Percentiles rank a stretch among this genome's conserved stretches.
Evolutionary conservation across 2,888 invertebrate genomes (phyloP).

Genomic region (Metallyticus violacea): DNA sequence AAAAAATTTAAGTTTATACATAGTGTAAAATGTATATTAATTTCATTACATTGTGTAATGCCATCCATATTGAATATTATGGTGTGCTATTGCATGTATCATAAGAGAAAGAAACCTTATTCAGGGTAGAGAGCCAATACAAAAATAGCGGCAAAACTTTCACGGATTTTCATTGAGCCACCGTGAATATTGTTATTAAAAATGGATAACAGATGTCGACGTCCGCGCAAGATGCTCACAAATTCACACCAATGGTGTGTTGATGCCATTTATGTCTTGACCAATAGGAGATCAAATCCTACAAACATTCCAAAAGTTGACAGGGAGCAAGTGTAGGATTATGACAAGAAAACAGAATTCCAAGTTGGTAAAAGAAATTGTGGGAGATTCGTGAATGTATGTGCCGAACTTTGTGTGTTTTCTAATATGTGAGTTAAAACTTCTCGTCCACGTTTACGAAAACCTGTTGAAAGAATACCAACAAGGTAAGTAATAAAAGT

Average conservation of each 20-base stretch:
- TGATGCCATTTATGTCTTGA: slow-evolving; percentile 16
- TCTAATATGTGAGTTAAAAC: background rate
- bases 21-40: too few relatives aligned
- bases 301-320: slow-evolving; percentile 22
- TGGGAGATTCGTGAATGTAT: background rate
- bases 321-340: slow-evolving; percentile 10
- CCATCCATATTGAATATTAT: too few relatives aligned
- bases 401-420: background rate
- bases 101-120: too few relatives aligned
- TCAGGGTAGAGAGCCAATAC: too few relatives aligned
- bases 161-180: background rate
- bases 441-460: background rate
- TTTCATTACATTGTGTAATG: too few relatives aligned
- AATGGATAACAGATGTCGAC: background rate
- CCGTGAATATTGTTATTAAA: background rate
- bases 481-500: background rate
- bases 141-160: background rate
- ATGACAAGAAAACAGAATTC: slow-evolving; percentile 1
- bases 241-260: background rate
- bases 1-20: too few relatives aligned
- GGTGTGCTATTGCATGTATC: too few relatives aligned
- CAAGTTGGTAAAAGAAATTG: background rate
- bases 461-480: background rate
- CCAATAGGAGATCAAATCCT: slow-evolving; percentile 11
- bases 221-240: background rate